Evolutionary conservation across 2,113 vertebrate genomes (phyloP).

Genomic region (Scophthalmus maximus): DNA sequence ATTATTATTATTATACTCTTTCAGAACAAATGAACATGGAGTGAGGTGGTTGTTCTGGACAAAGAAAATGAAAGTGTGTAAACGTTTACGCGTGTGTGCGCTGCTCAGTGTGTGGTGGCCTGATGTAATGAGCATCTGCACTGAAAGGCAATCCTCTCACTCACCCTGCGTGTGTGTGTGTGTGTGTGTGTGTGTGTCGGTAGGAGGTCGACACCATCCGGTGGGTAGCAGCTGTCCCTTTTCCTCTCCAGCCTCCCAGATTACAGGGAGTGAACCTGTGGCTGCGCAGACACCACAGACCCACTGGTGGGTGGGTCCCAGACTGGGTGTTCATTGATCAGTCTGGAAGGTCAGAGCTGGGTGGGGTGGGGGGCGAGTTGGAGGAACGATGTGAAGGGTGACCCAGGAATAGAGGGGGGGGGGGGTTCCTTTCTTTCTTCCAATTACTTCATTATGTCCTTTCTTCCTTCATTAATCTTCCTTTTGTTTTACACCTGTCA

Average conservation of each 20-base stretch:
- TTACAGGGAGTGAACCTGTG: constrained; percentile 50
- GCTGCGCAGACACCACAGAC: constrained; percentile 29
- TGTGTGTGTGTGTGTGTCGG: constrained; percentile 43
- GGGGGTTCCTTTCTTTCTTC: constrained; percentile 13
- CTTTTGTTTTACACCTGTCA: no score
- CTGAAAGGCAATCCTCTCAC: constrained; percentile 52
- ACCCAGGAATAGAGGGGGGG: constrained; percentile 17
- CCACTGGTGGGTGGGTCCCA: constrained; percentile 42
- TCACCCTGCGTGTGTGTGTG: constrained; percentile 15
- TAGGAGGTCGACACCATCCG: constrained; percentile 59
- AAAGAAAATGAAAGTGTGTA: neutral
- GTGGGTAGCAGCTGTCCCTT: constrained; percentile 65
- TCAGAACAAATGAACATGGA: neutral
- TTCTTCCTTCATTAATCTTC: neutral
- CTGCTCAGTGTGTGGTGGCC: constrained; percentile 5
- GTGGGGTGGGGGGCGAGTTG: neutral
- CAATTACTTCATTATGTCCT: neutral
- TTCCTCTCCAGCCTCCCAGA: constrained; percentile 51
- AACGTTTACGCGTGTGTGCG: constrained; percentile 8
- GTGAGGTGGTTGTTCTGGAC: neutral
- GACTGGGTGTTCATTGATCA: constrained; percentile 69
- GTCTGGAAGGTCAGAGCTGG: constrained; percentile 58
- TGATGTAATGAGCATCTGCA: constrained; percentile 60
- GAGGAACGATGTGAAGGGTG: constrained; percentile 24
- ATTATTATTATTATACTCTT: neutral